Evolutionary conservation across 2,888 invertebrate species (phyloP), one percentile per base, ranked within the genome.

Genomic region (Oegoconia quadripuncta): DNA sequence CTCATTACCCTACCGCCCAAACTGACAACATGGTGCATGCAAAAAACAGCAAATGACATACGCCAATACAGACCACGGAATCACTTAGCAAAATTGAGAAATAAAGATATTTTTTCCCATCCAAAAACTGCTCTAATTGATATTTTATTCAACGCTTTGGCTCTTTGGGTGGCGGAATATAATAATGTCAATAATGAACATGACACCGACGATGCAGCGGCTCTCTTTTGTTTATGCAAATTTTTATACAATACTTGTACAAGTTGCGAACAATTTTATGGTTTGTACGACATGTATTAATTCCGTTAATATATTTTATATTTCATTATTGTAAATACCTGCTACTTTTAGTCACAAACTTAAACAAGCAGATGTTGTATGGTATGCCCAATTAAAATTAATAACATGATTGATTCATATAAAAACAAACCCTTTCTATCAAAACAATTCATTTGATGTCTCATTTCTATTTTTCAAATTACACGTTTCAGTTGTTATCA

Each of bases 1-100:
- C 75, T 81, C 82, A 84, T 86, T 84, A 83, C 76, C 72, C 67
- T 83, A 78, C 84, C 84, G 72, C 81, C 82, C 80, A 77, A 82
- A 78, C 72, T 61, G 82, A 62, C 63, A 67, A 68, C 67, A 60
- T 57, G 63, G 44, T 56, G 49, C 43, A 52, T 54, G 64, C 77
- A 84, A 86, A 86, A n/a, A 86, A 83, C 80, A 48, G 69, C 64
- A 84, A 83, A 84, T 83, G 81, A 86, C 79, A 77, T 80, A 73
- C 76, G 59, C 67, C 73, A 69, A 76, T 76, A 61, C 64, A 59
- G 48, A 42, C 59, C 56, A 67, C 71, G 73, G 66, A 77, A 74
- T 82, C 80, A 82, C 80, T 86, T 75, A 74, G 61, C 58, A 50
- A 79, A 83, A 84, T 84, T 84, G 81, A 83, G 82, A 86, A 78